Evolutionary conservation across 1,140 invertebrate species (phyloP).

Genomic region (Odontomachus brunneus): DNA sequence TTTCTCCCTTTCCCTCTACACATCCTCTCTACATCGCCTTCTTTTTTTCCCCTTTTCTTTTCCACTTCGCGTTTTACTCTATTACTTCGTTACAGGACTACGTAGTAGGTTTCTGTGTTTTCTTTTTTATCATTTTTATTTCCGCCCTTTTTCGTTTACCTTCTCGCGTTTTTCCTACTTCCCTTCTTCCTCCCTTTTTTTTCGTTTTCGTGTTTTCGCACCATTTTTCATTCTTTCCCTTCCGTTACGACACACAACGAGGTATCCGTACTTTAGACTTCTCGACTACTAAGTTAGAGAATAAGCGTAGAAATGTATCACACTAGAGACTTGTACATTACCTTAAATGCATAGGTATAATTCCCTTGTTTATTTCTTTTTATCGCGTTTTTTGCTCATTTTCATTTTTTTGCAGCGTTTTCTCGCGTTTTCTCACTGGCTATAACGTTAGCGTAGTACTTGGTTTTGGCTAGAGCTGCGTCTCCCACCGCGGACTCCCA

Average conservation of each 20-base stretch:
- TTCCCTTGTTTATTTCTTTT: conserved; percentile 49
- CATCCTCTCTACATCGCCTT: not conserved
- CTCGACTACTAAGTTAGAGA: conserved; percentile 78
- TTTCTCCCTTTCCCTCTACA: not conserved
- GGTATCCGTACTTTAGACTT: conserved; percentile 77
- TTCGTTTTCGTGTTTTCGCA: not conserved
- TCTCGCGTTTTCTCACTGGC: conserved; percentile 43
- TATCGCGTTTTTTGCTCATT: conserved; percentile 35
- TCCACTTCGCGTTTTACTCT: conserved; percentile 54
- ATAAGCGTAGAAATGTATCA: conserved; percentile 82
- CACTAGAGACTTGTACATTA: conserved; percentile 82
- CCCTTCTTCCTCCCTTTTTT: not conserved
- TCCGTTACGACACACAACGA: conserved; percentile 69
- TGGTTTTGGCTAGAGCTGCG: conserved; percentile 64
- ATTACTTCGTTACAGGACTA: conserved; percentile 63
- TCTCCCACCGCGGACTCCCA: conserved; percentile 30
- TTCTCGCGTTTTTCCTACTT: conserved; percentile 24
- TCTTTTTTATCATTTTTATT: conserved; percentile 15
- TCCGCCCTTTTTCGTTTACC: conserved; percentile 31
- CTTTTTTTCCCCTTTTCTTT: conserved; percentile 4
- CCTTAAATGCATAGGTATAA: conserved; percentile 79
- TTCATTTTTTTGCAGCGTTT: conserved; percentile 46
- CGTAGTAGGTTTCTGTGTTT: not conserved
- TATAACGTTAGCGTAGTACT: conserved; percentile 65
- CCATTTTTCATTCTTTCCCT: not conserved